Conservation (phyloP, 2,888 invertebrate genomes). For the Apamea crenata region DNA sequence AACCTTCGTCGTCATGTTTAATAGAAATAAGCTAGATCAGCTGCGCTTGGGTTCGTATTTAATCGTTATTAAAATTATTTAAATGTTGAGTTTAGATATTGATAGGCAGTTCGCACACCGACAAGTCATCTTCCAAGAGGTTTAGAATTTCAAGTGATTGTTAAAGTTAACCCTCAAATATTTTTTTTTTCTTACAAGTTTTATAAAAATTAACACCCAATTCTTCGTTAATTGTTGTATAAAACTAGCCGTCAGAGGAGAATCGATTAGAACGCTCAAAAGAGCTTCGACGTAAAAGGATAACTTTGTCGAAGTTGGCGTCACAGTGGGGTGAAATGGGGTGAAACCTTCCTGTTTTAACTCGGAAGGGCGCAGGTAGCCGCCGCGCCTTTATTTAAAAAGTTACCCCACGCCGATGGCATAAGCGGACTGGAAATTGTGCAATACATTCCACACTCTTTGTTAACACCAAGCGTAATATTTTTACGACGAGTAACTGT, state of each 20-base stretch:
- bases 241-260: conserved; percentile 10
- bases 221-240: conserved; percentile 6
- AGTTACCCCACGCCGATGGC: conserved; percentile 66
- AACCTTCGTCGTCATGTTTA: not conserved
- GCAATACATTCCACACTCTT: conserved; percentile 74
- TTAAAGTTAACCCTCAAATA: not conserved
- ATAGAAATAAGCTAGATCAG: not conserved
- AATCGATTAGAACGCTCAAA: conserved; percentile 15
- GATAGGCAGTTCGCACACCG: not conserved
- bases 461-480: conserved; percentile 52
- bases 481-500: conserved; percentile 16
- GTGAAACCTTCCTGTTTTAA: conserved; percentile 48
- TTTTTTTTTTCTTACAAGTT: not conserved
- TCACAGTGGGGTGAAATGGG: conserved; percentile 33
- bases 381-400: conserved; percentile 66
- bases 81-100: not conserved
- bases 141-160: not conserved
- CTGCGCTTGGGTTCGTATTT: not conserved
- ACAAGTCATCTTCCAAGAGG: not conserved
- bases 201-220: not conserved
- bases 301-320: conserved; percentile 43
- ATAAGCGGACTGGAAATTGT: conserved; percentile 74
- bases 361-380: conserved; percentile 74
- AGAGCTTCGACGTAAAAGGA: conserved; percentile 25
- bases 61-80: not conserved